Conservation (phyloP, 2,113 vertebrate genomes). For the Pelecanoides urinatrix region DNA sequence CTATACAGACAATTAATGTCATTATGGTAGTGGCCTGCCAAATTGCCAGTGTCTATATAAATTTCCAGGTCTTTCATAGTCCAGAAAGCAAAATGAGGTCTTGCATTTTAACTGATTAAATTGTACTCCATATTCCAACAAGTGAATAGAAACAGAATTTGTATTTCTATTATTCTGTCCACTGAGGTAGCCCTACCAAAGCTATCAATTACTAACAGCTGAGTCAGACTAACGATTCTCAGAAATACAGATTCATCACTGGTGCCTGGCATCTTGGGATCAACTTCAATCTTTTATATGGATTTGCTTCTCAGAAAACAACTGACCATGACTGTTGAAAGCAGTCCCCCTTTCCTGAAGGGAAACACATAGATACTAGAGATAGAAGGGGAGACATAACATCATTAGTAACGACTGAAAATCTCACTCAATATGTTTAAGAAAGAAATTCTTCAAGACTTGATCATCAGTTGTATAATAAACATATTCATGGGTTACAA, state of each 20-base stretch:
- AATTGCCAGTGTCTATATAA: neutral
- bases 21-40: neutral
- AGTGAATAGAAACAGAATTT: neutral
- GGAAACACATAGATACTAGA: neutral
- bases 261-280: neutral
- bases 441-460: neutral
- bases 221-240: neutral
- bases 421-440: neutral
- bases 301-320: neutral
- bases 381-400: neutral
- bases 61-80: neutral
- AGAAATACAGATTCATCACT: neutral
- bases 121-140: neutral
- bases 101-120: constrained; percentile 25
- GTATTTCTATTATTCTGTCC: neutral
- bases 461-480: neutral
- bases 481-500: neutral
- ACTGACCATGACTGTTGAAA: neutral
- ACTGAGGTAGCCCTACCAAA: neutral
- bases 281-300: neutral
- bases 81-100: neutral
- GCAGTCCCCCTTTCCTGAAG: neutral
- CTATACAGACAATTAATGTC: neutral
- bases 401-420: neutral
- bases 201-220: neutral